Evolutionary conservation across 2,888 invertebrate species (phyloP).

Genomic region (Ethmia dodecea): DNA sequence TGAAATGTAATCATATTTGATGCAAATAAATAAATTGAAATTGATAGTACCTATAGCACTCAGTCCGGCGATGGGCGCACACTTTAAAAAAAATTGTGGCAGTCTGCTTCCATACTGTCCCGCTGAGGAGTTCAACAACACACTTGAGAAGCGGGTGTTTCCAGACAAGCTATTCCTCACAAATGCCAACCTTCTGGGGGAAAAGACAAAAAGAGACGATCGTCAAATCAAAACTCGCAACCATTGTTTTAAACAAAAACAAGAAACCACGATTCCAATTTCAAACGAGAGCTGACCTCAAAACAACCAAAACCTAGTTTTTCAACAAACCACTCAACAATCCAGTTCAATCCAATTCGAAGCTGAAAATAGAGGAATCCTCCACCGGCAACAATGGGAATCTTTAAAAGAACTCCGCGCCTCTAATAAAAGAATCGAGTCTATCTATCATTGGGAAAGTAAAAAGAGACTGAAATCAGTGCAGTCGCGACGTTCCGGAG

Average conservation of each 20-base stretch:
- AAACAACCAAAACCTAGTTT: background rate
- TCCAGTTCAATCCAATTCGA: constrained; percentile 25
- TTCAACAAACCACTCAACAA: constrained; percentile 16
- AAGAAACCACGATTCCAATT: background rate
- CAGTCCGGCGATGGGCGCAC: too few relatives aligned
- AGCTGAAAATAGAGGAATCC: constrained; percentile 15
- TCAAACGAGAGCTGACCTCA: background rate
- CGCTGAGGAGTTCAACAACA: too few relatives aligned
- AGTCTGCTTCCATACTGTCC: too few relatives aligned
- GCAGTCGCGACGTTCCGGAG: constrained; percentile 46
- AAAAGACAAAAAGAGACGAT: too few relatives aligned
- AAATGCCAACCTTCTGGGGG: constrained; percentile 25
- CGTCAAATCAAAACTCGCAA: background rate
- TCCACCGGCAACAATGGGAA: constrained; percentile 47
- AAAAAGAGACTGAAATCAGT: constrained; percentile 62
- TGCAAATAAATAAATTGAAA: too few relatives aligned
- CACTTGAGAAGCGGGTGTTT: too few relatives aligned
- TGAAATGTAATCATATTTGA: too few relatives aligned
- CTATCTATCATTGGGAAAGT: constrained; percentile 55
- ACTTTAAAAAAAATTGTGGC: too few relatives aligned
- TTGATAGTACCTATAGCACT: too few relatives aligned
- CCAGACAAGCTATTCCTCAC: too few relatives aligned
- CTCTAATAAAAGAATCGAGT: constrained; percentile 60
- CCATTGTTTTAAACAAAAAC: background rate
- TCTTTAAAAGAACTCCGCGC: constrained; percentile 38